phyloP scores from a whole-genome alignment of 1,140 invertebrate species.

The Drosophila pandora region DNA sequence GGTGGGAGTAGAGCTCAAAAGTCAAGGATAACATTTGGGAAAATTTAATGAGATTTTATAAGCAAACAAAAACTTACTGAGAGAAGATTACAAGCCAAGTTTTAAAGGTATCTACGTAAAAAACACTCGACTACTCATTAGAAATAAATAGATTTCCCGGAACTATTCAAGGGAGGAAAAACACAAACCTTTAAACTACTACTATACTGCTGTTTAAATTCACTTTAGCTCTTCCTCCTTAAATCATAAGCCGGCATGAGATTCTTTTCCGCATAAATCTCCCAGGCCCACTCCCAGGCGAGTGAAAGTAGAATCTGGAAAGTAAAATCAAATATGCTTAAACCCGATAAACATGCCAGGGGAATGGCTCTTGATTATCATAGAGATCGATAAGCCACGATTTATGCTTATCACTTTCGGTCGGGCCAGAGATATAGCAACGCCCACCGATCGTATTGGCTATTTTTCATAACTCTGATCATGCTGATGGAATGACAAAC shows the following conservation, averaged over 20 bases:
- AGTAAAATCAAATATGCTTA: slow-evolving; percentile 30
- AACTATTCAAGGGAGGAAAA: not conserved
- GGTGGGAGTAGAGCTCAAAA: slow-evolving; percentile 15
- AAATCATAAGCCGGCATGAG: slow-evolving; percentile 5
- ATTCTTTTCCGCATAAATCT: slow-evolving; percentile 14
- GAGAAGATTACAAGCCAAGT: no score
- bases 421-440: slow-evolving; percentile 4
- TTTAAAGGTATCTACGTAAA: no score
- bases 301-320: slow-evolving; percentile 53
- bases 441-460: slow-evolving; percentile 46
- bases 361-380: slow-evolving; percentile 56
- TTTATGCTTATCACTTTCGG: slow-evolving; percentile 67
- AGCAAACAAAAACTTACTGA: not conserved
- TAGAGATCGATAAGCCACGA: slow-evolving; percentile 71
- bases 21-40: slow-evolving; percentile 26
- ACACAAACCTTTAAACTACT: not conserved
- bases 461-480: slow-evolving; percentile 56
- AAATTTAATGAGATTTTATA: not conserved
- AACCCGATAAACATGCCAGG: slow-evolving; percentile 31
- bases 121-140: not conserved
- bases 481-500: slow-evolving; percentile 73
- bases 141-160: slow-evolving; percentile 8
- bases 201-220: slow-evolving; percentile 7
- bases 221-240: not conserved
- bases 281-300: not conserved